Percentiles rank a stretch among this genome's conserved stretches.
These are phyloP conservation scores for Eristalinus aeneus DNA, from an alignment of 2,888 invertebrate genomes.

Conservation along the genomic window DNA sequence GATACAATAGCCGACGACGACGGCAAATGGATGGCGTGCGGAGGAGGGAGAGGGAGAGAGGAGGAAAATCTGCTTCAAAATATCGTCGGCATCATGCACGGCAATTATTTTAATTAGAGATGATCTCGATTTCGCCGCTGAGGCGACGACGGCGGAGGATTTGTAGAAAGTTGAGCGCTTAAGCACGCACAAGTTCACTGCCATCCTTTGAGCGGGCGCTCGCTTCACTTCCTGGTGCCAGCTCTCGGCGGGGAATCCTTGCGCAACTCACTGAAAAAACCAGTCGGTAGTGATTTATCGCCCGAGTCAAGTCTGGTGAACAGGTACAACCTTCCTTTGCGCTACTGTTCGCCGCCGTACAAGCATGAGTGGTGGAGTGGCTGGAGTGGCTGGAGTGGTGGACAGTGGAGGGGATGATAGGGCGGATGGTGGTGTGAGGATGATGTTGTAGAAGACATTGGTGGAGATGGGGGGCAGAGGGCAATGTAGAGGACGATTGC, in stretches of 20 bases:
- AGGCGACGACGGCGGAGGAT: not conserved
- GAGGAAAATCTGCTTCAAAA: conserved; percentile 32
- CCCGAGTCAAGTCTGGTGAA: conserved; percentile 43
- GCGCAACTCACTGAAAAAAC: conserved; percentile 48
- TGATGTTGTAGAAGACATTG: too few species aligned
- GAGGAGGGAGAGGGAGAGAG: too few species aligned
- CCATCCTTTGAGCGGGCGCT: conserved; percentile 33
- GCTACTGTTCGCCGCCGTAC: not conserved
- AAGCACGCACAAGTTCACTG: conserved; percentile 54
- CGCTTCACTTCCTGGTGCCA: conserved; percentile 16
- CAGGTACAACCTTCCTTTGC: conserved; percentile 38
- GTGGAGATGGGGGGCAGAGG: too few species aligned
- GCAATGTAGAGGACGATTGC: too few species aligned
- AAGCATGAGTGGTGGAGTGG: too few species aligned
- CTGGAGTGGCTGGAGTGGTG: not conserved
- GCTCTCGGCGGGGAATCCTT: conserved; percentile 47
- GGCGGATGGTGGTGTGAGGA: too few species aligned
- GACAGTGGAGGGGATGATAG: not conserved
- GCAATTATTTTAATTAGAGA: conserved; percentile 35
- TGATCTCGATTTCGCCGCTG: conserved; percentile 12
- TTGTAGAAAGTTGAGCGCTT: conserved; percentile 50
- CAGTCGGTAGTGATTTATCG: conserved; percentile 41
- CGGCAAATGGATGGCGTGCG: not conserved
- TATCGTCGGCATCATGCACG: conserved; percentile 3
- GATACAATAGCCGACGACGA: not conserved